Conservation (phyloP, 2,888 invertebrate genomes). For the Taenaris catops region DNA sequence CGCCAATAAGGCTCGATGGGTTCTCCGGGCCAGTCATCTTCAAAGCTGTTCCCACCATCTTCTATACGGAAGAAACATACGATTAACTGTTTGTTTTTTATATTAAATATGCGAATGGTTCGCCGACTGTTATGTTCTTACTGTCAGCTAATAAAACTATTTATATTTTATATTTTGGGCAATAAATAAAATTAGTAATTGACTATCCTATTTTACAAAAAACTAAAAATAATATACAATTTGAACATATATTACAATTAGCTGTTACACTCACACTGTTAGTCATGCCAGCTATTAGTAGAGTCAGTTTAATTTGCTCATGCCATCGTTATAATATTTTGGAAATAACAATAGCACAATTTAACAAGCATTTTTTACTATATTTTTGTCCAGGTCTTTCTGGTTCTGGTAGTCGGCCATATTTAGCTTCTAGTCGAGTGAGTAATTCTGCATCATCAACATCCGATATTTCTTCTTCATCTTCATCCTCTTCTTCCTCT, state of each 20-base stretch:
- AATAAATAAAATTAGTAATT: no score
- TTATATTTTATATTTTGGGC: no score
- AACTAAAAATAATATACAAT: no score
- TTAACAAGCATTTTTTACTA: slow-evolving; percentile 57
- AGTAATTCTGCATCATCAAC: slow-evolving; percentile 85
- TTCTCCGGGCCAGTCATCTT: slow-evolving; percentile 73
- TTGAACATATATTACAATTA: no score
- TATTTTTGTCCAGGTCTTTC: slow-evolving; percentile 58
- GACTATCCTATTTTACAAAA: no score
- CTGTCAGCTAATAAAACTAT: no score
- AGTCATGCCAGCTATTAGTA: slow-evolving; percentile 47
- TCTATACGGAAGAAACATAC: slow-evolving; percentile 22
- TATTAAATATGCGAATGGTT: no score
- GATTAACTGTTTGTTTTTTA: no score
- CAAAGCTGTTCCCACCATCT: slow-evolving; percentile 64
- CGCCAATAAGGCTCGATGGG: slow-evolving; percentile 79
- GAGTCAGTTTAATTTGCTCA: slow-evolving; percentile 47
- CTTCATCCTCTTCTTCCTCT: slow-evolving; percentile 64
- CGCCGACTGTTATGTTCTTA: no score
- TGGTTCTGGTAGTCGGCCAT: slow-evolving; percentile 83
- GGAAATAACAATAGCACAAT: slow-evolving; percentile 25
- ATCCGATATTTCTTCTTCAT: slow-evolving; percentile 79
- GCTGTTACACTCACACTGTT: slow-evolving; percentile 57
- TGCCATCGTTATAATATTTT: slow-evolving; percentile 29
- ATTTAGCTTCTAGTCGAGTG: slow-evolving; percentile 85